Percentiles rank a stretch among this genome's conserved stretches.
Conservation (phyloP, 1,140 invertebrate genomes). For the Macrocentrus cingulum region DNA sequence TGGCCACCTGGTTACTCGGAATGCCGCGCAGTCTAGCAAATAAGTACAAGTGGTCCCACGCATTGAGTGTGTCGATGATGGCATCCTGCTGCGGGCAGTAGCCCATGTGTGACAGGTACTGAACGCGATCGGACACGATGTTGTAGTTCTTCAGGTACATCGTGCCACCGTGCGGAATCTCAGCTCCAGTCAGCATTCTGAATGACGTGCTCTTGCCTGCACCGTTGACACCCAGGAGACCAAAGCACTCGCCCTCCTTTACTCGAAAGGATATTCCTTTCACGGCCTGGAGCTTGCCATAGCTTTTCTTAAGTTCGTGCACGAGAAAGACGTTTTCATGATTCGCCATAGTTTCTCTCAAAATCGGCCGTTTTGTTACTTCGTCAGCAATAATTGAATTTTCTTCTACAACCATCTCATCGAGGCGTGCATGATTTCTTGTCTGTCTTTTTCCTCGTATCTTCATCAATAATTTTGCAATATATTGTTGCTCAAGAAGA, state of each 20-base stretch:
- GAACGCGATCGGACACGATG: slow-evolving; percentile 13
- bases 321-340: slow-evolving; percentile 42
- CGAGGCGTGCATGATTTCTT: slow-evolving; percentile 28
- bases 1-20: slow-evolving; percentile 56
- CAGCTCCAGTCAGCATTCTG: slow-evolving; percentile 76
- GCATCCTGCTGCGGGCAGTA: slow-evolving; percentile 77
- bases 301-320: slow-evolving; percentile 69
- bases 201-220: slow-evolving; percentile 93
- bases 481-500: slow-evolving; percentile 42
- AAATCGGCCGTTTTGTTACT: slow-evolving; percentile 35
- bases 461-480: slow-evolving; percentile 34
- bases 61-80: slow-evolving; percentile 69
- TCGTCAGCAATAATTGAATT: slow-evolving; percentile 44
- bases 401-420: slow-evolving; percentile 52
- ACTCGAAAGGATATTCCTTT: slow-evolving; percentile 72
- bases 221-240: slow-evolving; percentile 76
- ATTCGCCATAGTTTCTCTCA: neutral
- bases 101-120: slow-evolving; percentile 62
- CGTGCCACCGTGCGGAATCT: slow-evolving; percentile 59
- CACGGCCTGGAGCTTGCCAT: slow-evolving; percentile 64
- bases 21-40: slow-evolving; percentile 70
- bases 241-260: slow-evolving; percentile 80
- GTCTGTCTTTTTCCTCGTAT: slow-evolving; percentile 32
- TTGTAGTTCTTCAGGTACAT: slow-evolving; percentile 31
- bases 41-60: slow-evolving; percentile 68